These are phyloP conservation scores for Hypolimnas misippus DNA, from an alignment of 2,888 invertebrate genomes.

Conservation along the genomic window DNA sequence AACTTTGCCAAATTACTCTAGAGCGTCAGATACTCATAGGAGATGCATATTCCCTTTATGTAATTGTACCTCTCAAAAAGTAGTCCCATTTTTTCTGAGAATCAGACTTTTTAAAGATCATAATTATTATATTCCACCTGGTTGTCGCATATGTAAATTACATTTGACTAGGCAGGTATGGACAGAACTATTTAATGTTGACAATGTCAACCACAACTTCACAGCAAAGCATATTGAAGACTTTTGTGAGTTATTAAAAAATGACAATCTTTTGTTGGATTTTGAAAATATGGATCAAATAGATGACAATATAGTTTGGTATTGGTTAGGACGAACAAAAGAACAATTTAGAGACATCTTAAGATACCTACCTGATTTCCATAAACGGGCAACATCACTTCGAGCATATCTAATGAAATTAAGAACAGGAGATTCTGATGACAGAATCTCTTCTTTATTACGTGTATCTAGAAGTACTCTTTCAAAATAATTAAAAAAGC, in stretches of 20 bases:
- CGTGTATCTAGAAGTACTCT: slow-evolving; percentile 31
- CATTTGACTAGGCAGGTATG: slow-evolving; percentile 33
- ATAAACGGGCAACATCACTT: slow-evolving; percentile 10
- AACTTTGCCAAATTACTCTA: slow-evolving; percentile 9
- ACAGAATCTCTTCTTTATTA: slow-evolving; percentile 29
- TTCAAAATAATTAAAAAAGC: slow-evolving; percentile 28
- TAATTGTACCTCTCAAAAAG: slow-evolving; percentile 14
- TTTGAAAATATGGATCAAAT: slow-evolving; percentile 30
- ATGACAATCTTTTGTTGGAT: slow-evolving; percentile 29
- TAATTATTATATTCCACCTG: slow-evolving; percentile 33
- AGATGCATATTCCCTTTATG: slow-evolving; percentile 17
- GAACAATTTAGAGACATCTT: slow-evolving; percentile 33
- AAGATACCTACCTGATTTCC: slow-evolving; percentile 16
- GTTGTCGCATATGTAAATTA: slow-evolving; percentile 31
- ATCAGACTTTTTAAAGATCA: slow-evolving; percentile 29
- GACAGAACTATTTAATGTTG: slow-evolving; percentile 15
- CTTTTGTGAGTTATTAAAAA: slow-evolving; percentile 34
- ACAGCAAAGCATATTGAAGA: slow-evolving; percentile 37
- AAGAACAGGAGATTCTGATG: slow-evolving; percentile 29
- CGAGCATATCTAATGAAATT: slow-evolving; percentile 28
- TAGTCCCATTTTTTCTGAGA: slow-evolving; percentile 20
- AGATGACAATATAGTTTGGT: slow-evolving; percentile 29
- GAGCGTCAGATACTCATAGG: slow-evolving; percentile 18
- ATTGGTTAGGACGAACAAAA: slow-evolving; percentile 38
- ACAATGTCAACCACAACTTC: slow-evolving; percentile 17